Evolutionary conservation across 2,888 invertebrate species (phyloP).

Genomic region (Leptinotarsa peninsularis): DNA sequence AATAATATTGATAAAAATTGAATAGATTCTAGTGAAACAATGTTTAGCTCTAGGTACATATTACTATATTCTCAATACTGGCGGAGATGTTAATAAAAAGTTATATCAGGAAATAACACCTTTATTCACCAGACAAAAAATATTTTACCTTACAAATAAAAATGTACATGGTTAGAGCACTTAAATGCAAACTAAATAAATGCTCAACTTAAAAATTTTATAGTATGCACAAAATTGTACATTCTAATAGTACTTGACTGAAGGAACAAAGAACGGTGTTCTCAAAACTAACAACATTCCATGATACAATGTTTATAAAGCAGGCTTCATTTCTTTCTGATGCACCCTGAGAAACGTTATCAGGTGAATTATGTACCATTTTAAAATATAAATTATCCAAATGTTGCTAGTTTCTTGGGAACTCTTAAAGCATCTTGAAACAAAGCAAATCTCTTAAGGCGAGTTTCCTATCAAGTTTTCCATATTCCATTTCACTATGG

Average conservation of each 20-base stretch:
- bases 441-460: slow-evolving; percentile 3
- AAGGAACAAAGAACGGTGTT: slow-evolving; percentile 1
- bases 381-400: not conserved
- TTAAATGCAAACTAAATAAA: slow-evolving; percentile 35
- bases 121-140: slow-evolving; percentile 39
- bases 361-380: not conserved
- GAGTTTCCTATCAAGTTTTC: not conserved
- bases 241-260: slow-evolving; percentile 5
- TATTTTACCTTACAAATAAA: slow-evolving; percentile 29
- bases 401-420: slow-evolving; percentile 15
- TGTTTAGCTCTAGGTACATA: too few relatives aligned
- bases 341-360: slow-evolving; percentile 7
- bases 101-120: slow-evolving; percentile 34
- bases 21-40: too few relatives aligned
- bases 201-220: not conserved
- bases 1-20: too few relatives aligned
- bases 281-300: slow-evolving; percentile 3
- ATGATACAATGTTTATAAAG: not conserved
- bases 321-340: not conserved
- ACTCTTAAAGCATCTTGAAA: not conserved
- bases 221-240: not conserved
- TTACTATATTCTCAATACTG: too few relatives aligned
- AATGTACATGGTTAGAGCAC: slow-evolving; percentile 44
- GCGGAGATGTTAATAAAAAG: not conserved
- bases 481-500: not conserved